phyloP scores from a whole-genome alignment of 2,797 vertebrate species.

The Hippoglossus hippoglossus region DNA sequence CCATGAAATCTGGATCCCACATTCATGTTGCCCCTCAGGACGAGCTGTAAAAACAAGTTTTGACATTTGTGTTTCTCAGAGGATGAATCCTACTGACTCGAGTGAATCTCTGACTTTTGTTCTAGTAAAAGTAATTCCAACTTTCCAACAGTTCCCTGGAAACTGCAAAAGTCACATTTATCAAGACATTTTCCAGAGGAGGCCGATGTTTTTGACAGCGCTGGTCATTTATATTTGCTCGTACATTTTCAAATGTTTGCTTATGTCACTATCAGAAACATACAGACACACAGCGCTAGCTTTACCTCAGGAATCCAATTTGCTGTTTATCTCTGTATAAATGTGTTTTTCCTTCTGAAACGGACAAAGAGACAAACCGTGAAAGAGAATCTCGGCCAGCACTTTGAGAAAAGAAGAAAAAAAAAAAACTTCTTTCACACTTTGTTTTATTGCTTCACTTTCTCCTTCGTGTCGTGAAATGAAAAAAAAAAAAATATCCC shows the following conservation, averaged over 20 bases:
- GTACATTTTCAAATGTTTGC: neutral
- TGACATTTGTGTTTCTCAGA: too few relatives aligned
- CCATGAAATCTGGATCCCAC: too few relatives aligned
- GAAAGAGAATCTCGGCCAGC: slow-evolving; percentile 8
- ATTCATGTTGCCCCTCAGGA: too few relatives aligned
- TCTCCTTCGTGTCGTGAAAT: slow-evolving; percentile 20
- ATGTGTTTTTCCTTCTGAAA: slow-evolving; percentile 35
- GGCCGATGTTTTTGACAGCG: neutral
- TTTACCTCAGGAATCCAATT: slow-evolving; percentile 39
- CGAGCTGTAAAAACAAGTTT: too few relatives aligned
- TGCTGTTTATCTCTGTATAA: slow-evolving; percentile 20
- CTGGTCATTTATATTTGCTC: neutral
- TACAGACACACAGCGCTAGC: slow-evolving; percentile 20
- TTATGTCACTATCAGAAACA: slow-evolving; percentile 17
- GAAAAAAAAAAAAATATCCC: slow-evolving; percentile 3
- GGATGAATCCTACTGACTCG: too few relatives aligned
- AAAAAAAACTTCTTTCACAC: slow-evolving; percentile 34
- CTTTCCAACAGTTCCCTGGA: too few relatives aligned
- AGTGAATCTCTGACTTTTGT: too few relatives aligned
- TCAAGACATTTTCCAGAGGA: neutral
- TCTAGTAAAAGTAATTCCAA: too few relatives aligned
- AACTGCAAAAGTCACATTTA: neutral
- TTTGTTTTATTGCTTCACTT: slow-evolving; percentile 17
- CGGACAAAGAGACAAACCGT: slow-evolving; percentile 22
- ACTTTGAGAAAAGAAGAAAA: slow-evolving; percentile 11